Conservation (phyloP, 1,140 invertebrate genomes). For the Callitettix versicolor region DNA sequence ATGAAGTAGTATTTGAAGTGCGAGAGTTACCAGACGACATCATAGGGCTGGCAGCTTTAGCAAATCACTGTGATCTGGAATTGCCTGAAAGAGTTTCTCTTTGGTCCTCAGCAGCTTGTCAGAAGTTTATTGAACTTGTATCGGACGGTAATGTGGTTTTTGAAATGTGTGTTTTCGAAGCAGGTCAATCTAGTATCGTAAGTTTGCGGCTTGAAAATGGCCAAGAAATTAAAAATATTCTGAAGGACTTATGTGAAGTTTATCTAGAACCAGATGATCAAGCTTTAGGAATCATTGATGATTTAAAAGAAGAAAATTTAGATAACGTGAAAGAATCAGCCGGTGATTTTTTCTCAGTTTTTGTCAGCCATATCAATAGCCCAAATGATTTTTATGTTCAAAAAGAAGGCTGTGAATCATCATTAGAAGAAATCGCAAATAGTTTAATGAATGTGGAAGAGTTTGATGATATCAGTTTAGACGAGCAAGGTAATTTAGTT, state of each 20-base stretch:
- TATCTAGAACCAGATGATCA: too few species aligned
- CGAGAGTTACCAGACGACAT: constrained; percentile 12
- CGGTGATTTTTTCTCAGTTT: neutral
- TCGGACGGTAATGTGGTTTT: constrained; percentile 38
- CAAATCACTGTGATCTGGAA: constrained; percentile 26
- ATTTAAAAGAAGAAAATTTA: too few species aligned
- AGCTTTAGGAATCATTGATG: too few species aligned
- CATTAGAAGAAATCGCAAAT: constrained; percentile 46
- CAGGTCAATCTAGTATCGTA: too few species aligned
- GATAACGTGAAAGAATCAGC: too few species aligned
- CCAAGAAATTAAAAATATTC: too few species aligned
- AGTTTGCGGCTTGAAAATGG: too few species aligned
- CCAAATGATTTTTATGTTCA: constrained; percentile 54
- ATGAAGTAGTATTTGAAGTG: constrained; percentile 25
- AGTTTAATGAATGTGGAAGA: constrained; percentile 23
- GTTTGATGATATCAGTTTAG: neutral
- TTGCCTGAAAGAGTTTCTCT: constrained; percentile 43
- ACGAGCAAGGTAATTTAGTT: neutral
- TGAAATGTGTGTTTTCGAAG: too few species aligned
- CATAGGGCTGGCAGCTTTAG: constrained; percentile 1
- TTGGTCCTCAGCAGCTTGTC: constrained; percentile 50
- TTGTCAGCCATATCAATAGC: constrained; percentile 44
- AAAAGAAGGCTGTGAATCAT: constrained; percentile 37
- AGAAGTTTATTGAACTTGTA: constrained; percentile 51
- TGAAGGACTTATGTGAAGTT: too few species aligned